Evolutionary conservation across 2,888 invertebrate genomes (phyloP), one percentile per base, ranked within the genome.

Genomic region (Brachylomia viminalis): DNA sequence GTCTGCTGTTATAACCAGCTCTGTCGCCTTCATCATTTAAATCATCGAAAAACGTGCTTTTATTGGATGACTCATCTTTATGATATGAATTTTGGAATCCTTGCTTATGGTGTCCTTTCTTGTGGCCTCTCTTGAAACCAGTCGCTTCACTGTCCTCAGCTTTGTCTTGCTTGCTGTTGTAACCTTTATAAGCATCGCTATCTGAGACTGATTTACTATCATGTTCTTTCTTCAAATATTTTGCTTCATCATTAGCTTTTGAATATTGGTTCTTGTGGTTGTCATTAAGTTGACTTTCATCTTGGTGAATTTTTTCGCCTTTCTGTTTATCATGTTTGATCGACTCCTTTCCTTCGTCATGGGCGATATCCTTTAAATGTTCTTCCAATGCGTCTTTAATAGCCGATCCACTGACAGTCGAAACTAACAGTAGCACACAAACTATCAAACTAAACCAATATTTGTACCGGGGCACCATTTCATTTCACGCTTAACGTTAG

Each of bases 81-180:
- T 97, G 97, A 87, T 98, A 98, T 23, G 97, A 97, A 88, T 98
- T 98, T 86, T 97, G 97, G 90, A 97, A 98, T 30, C 98, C 98
- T 83, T 97, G 97, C 75, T 97, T 97, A 86, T 97, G 97, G 84
- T 97, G 97, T 7, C 98, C 98, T 90, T 98, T 98, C 88, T 97
- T 97, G 83, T 97, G 97, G 0, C 95, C 97, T 74, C 95, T 94
- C 84, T 97, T 97, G 72, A 87, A 95, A 20, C 96, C 95, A 23
- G 91, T 91, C 0, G 95, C 92, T 74, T 94, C 92, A 75, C 93
- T 95, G 66, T 96, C 96, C 84, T 97, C 96, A 1, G 92, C 92
- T 89, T 96, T 95, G 76, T 97, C 96, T 80, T 95, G 93, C 80
- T 96, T 93, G 23, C 91, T 88, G 42, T 94, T 94, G 72, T 95